Evolutionary conservation across 1,140 invertebrate species (phyloP).

Genomic region (Hermetia illucens): DNA sequence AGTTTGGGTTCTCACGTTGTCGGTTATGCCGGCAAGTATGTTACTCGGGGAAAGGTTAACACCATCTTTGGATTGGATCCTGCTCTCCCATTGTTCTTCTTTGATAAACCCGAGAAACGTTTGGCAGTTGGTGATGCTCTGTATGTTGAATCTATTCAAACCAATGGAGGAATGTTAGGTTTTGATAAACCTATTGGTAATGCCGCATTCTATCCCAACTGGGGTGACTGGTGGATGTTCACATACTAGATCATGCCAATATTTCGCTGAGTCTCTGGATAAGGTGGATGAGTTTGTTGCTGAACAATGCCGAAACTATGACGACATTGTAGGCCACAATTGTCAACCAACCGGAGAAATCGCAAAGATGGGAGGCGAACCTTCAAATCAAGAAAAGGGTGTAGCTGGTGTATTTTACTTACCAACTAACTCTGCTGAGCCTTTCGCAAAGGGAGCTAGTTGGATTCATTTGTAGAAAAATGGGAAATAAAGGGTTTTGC

Average conservation of each 20-base stretch:
- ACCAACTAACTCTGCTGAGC: slow-evolving; percentile 4
- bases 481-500: no score
- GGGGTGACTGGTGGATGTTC: slow-evolving; percentile 21
- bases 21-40: slow-evolving; percentile 20
- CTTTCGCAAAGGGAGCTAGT: slow-evolving; percentile 6
- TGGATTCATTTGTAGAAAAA: no score
- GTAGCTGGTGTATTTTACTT: slow-evolving; percentile 12
- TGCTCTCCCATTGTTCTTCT: slow-evolving; percentile 10
- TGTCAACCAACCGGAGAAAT: not conserved
- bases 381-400: slow-evolving; percentile 3
- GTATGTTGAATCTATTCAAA: slow-evolving; percentile 52
- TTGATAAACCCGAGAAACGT: slow-evolving; percentile 13
- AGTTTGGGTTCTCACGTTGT: slow-evolving; percentile 31
- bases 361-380: not conserved
- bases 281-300: slow-evolving; percentile 5
- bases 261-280: slow-evolving; percentile 24
- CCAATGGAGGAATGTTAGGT: slow-evolving; percentile 38
- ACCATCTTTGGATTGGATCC: slow-evolving; percentile 30
- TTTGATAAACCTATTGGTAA: slow-evolving; percentile 34
- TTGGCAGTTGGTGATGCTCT: slow-evolving; percentile 38
- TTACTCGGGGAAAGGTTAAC: slow-evolving; percentile 13
- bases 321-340: not conserved
- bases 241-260: slow-evolving; percentile 25
- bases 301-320: not conserved
- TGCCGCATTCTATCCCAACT: slow-evolving; percentile 40